phyloP scores from a whole-genome alignment of 35 echinoderm and acorn worm species.

The Apostichopus japonicus region DNA sequence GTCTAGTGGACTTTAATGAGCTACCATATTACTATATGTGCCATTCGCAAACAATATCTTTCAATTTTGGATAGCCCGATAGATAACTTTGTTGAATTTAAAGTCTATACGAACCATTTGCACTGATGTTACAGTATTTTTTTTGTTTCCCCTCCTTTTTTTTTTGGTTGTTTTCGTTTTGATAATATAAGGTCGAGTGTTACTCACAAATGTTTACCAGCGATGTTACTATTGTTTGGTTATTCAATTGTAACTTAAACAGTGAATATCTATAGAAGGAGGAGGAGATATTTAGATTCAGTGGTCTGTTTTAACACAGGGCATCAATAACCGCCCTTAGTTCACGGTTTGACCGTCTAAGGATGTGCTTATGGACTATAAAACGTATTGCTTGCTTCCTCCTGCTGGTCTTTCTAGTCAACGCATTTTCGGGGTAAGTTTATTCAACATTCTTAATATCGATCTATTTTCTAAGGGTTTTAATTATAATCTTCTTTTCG shows the following conservation, averaged over 20 bases:
- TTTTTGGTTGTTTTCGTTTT: no score
- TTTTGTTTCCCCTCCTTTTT: no score
- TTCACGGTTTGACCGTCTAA: conserved; percentile 20
- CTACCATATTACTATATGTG: conserved; percentile 43
- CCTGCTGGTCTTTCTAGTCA: conserved; percentile 16
- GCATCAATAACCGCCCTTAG: background rate
- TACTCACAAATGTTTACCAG: background rate
- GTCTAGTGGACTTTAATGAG: conserved; percentile 7
- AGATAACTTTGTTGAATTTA: conserved; percentile 33
- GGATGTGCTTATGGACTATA: conserved; percentile 17
- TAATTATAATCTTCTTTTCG: no score
- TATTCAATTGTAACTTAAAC: conserved; percentile 28
- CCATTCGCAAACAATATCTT: conserved; percentile 4
- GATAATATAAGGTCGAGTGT: conserved; percentile 18
- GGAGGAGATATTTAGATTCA: background rate
- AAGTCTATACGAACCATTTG: background rate
- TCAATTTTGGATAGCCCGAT: background rate
- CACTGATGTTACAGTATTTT: conserved; percentile 16
- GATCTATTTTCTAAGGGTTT: no score
- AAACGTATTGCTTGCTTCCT: background rate
- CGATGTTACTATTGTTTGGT: conserved; percentile 3
- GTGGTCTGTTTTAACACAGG: background rate
- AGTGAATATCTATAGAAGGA: background rate
- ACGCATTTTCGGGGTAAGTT: conserved; percentile 31
- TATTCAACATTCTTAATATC: no score